Evolutionary conservation across 2,797 vertebrate genomes (phyloP), one percentile per base, ranked within the genome.

Genomic region (Rhynchonycteris naso): DNA sequence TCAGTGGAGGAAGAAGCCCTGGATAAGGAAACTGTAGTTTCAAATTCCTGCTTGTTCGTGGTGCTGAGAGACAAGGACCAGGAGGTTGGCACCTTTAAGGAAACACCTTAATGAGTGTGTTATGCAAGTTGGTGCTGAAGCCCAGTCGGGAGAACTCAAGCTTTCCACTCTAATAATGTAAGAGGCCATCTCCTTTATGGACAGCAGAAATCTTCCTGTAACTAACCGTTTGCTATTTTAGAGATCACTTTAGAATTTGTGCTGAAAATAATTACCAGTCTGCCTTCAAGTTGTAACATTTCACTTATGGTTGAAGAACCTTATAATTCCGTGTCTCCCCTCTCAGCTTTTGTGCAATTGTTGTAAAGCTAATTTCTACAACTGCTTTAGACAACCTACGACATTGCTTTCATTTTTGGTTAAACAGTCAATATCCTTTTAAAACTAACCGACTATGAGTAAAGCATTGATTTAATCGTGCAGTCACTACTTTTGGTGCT

Each of bases 31-130:
- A 54, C 16, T 24, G 18, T 61, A 24, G 68, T 56, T 85, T 78
- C 33, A 56, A 85, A 94, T 47, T 24, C 38, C 52, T 11, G 35
- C 72, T 91, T 52, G 74, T 12, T 61, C 59, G 15, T 68, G 9
- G 30, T 82, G 69, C 54, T 43, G 30, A 89, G 22, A 38, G 38
- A 54, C 83, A 43, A 66, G 7, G 47, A 84, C 35, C 54, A 35
- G 15, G 75, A 75, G 22, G 52, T 38, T 87, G 65, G 26, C 12
- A 58, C 43, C 35, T 87, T 58, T 79, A 75, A 58, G 71, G 58
- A 94, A 91, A 91, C n/a, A 93, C n/a, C 33, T 79, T 61, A 76
- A 75, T 28, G 30, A 84, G 47, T 71, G 66, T 68, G 50, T 61
- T 76, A 52, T 28, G 30, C 10, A 59, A 50, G 26, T 71, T 59